A percentile compares a stretch with the other conserved stretches of the same genome.
phyloP scores from a whole-genome alignment of 2,888 invertebrate genomes.

The Drosophila borborema region DNA sequence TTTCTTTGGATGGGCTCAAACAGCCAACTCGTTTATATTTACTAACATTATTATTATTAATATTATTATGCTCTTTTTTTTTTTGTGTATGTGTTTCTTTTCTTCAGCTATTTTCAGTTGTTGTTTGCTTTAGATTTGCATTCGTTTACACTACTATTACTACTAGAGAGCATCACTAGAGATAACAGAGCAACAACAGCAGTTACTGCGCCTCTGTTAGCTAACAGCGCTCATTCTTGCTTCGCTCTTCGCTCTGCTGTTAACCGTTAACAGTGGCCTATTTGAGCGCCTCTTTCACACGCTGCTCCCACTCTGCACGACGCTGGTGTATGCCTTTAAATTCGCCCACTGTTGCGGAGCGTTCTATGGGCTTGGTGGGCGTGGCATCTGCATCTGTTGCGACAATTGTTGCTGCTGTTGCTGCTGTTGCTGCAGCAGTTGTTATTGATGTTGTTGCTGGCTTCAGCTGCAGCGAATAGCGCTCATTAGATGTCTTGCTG shows the following conservation, averaged over 20 bases:
- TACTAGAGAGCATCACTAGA: slow-evolving; percentile 40
- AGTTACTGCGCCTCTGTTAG: neutral
- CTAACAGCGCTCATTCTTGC: neutral
- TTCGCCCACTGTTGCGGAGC: slow-evolving; percentile 83
- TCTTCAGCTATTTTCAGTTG: neutral
- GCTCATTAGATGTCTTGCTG: slow-evolving; percentile 49
- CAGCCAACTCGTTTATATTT: slow-evolving; percentile 18
- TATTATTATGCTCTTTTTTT: slow-evolving; percentile 7
- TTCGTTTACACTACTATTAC: slow-evolving; percentile 12
- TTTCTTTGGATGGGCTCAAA: slow-evolving; percentile 64
- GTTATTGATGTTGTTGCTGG: slow-evolving; percentile 34
- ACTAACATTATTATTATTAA: slow-evolving; percentile 1
- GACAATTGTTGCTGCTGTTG: slow-evolving; percentile 33
- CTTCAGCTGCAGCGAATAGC: slow-evolving; percentile 66
- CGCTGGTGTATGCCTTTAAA: slow-evolving; percentile 91
- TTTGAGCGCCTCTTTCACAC: slow-evolving; percentile 88
- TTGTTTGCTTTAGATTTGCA: slow-evolving; percentile 5
- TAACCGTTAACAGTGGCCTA: slow-evolving; percentile 40
- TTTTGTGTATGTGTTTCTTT: slow-evolving; percentile 4
- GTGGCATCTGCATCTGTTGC: slow-evolving; percentile 40
- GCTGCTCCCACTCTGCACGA: slow-evolving; percentile 91
- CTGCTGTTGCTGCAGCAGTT: slow-evolving; percentile 28
- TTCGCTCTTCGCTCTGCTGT: neutral
- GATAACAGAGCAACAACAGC: neutral
- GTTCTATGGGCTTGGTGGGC: slow-evolving; percentile 75